Evolutionary conservation across 2,888 invertebrate genomes (phyloP), one percentile per base, ranked within the genome.

Genomic region (Galerucella calmariensis): DNA sequence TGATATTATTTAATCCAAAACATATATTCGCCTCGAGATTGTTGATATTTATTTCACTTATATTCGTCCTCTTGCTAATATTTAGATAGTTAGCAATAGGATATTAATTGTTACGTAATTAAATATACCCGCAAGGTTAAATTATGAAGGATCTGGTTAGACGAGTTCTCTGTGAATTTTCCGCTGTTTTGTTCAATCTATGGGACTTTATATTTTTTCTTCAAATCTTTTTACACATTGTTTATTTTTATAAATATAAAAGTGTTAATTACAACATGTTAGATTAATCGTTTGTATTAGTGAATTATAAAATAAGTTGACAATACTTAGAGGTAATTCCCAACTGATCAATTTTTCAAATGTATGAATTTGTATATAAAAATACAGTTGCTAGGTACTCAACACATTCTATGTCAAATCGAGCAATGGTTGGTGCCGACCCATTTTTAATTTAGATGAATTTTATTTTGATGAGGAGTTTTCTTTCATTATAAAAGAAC

Each of bases 91-190:
- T 66, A 66, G n/a, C 24, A 9, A 16, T 24, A 12, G 11, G n/a
- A n/a, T 66, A 66, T 66, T 66, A 66, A 66, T 66, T 66, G 48
- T 66, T 66, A 66, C 24, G 24, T 51, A 51, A 66, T 66, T 27
- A 66, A 24, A 12, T 48, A 46, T 48, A 46, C 16, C 24, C 24
- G 20, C 66, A 66, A 66, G 66, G 66, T 66, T 66, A 41, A 24
- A 41, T 14, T 65, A n/a, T 46, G 10, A 65, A 65, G 24, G 65
- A 46, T 66, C 66, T 48, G 48, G 66, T 66, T 66, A 46, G 24
- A 66, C 66, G 24, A 46, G 48, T 66, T 66, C 27, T 51, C 14
- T 6, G 11, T 24, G 46, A 66, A 48, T 66, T 46, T 20, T 66
- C 66, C 46, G 46, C 27, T 66, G 10, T 48, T 48, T 66, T 66